These are phyloP conservation scores for Leptinotarsa defecta DNA, from an alignment of 1,140 invertebrate species.

Conservation along the genomic window DNA sequence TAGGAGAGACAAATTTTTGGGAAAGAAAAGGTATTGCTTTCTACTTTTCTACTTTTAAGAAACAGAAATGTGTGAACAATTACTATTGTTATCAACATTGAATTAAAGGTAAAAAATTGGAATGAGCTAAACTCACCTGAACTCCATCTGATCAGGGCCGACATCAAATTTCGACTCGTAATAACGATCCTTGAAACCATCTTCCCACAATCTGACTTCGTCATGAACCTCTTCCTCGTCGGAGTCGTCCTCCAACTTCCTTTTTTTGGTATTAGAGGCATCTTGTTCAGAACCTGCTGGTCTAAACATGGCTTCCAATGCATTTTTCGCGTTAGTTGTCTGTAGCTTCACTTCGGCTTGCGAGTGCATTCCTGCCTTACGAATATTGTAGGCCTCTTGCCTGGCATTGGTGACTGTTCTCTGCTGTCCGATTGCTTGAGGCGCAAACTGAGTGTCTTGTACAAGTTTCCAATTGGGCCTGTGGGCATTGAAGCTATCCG, in stretches of 20 bases:
- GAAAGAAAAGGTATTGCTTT: too few species aligned
- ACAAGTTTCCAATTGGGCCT: constrained; percentile 71
- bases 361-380: constrained; percentile 64
- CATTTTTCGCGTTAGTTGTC: constrained; percentile 48
- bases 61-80: too few species aligned
- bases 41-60: too few species aligned
- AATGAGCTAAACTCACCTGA: constrained; percentile 64
- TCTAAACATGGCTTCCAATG: constrained; percentile 58
- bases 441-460: constrained; percentile 75
- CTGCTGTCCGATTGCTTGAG: constrained; percentile 62
- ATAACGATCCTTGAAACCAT: constrained; percentile 97
- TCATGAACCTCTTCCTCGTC: constrained; percentile 85
- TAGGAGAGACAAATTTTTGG: too few species aligned
- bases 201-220: constrained; percentile 95
- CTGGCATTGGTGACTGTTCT: constrained; percentile 67
- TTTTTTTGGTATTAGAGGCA: constrained; percentile 56
- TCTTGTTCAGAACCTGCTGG: constrained; percentile 40
- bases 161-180: constrained; percentile 98
- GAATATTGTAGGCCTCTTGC: constrained; percentile 71
- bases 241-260: constrained; percentile 61
- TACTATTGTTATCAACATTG: too few species aligned
- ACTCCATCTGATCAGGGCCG: constrained; percentile 75
- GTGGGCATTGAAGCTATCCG: constrained; percentile 59
- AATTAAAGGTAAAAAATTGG: too few species aligned
- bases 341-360: constrained; percentile 42